These are phyloP conservation scores for Eriosoma lanigerum DNA, from an alignment of 1,140 invertebrate genomes.

Conservation along the genomic window DNA sequence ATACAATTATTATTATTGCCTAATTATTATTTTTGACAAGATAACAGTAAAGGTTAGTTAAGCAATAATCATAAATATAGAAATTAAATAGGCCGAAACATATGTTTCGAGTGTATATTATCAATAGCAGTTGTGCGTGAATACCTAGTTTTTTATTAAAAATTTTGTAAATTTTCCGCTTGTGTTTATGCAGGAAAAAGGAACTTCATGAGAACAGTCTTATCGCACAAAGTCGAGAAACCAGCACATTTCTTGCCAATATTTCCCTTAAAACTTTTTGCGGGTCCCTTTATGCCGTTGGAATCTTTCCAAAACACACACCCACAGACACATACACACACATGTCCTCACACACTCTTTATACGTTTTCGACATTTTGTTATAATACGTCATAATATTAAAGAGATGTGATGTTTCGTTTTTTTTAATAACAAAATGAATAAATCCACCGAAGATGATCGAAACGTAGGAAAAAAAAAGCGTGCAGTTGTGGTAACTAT, in stretches of 20 bases:
- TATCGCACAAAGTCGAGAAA: conserved; percentile 32
- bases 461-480: background rate
- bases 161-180: conserved; percentile 21
- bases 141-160: conserved; percentile 23
- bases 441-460: background rate
- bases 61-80: too few relatives aligned
- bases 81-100: too few relatives aligned
- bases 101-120: too few relatives aligned
- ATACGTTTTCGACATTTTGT: conserved; percentile 6
- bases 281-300: conserved; percentile 40
- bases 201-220: conserved; percentile 42
- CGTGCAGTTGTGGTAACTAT: background rate
- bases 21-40: too few relatives aligned
- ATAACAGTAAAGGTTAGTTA: too few relatives aligned
- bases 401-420: background rate
- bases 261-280: conserved; percentile 49
- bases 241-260: conserved; percentile 32
- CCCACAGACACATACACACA: background rate
- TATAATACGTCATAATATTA: conserved; percentile 16
- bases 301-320: conserved; percentile 38
- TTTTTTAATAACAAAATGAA: background rate
- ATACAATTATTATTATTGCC: too few relatives aligned
- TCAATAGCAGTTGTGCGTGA: too few relatives aligned
- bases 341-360: background rate
- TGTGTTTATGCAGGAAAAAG: background rate